Base-by-base conservation (phyloP, 2,888 invertebrate genomes). In the Villa cingulata region DNA sequence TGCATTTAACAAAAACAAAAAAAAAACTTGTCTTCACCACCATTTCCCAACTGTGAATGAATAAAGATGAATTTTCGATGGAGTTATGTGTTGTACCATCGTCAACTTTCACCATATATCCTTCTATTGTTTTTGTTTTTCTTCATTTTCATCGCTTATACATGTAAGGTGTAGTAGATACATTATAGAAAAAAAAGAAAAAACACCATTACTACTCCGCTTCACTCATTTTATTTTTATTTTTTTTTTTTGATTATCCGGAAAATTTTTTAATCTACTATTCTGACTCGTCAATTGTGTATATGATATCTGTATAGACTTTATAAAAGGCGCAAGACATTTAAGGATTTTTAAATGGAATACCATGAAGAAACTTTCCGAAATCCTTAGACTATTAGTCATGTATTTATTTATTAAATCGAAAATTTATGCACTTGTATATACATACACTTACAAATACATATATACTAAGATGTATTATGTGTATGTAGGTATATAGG, bases 251-350 rank as follows among this genome's bases (percentile, higher is more conserved):
- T 12, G 29, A 32, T 32, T 32, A 32, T 32, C 29, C 29, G 29
- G 29, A 32, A 32, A 12, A 2, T 32, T 32, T 32, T 32, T 32
- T 12, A 32, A 32, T 32, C 29, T 12, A 23, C 12, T 7, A 12
- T 32, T 32, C 34, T 29, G 37, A 15, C 43, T n/a, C 10, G 20
- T 12, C 37, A 17, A 10, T 19, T 15, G 14, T 18, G 17, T 12
- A 23, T 14, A 23, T 15, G 14, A 37, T n/a, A n/a, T n/a, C n/a
- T n/a, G n/a, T n/a, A 32, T 23, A 17, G 16, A 36, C 41, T 40
- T 17, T 32, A n/a, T n/a, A n/a, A 37, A 46, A 41, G 29, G 46
- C 46, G 46, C 46, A 46, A 46, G 46, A 46, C 46, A 37, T 37
- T 41, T 18, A 37, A 41, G 17, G 41, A 17, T 42, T 19, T 41